Evolutionary conservation across 2,113 vertebrate species (phyloP), one percentile per base, ranked within the genome.

Genomic region (Antennarius striatus): DNA sequence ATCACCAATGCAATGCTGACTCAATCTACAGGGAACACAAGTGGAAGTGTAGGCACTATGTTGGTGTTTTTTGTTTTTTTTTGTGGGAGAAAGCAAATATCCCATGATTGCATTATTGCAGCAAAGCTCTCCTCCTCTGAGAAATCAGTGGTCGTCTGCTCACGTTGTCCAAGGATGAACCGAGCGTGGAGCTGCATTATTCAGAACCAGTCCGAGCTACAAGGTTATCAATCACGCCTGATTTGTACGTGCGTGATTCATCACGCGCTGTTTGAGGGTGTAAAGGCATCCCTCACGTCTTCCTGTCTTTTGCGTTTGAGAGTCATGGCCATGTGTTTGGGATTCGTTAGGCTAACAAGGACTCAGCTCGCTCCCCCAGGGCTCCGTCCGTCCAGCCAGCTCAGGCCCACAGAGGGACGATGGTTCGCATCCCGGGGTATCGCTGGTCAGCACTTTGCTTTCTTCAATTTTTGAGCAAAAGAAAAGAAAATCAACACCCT

Each of bases 301-400:
- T 60, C 46, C 69, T 56, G 43, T 60, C 66, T 59, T 56, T 6
- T 1, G 55, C 9, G 30, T 66, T 40, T 81, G 82, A 85, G 81
- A 75, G 86, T 83, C 77, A 69, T 0, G 29, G 46, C 69, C 61
- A 75, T 71, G 73, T 79, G 59, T 52, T 4, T 63, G 64, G 43
- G 71, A 56, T 62, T 82, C 6, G 46, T 86, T 84, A 75, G 61
- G 6, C 77, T 83, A 83, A 85, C 82, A 79, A 83, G 82, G 55
- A 3, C 42, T 68, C 74, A 50, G 69, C 75, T 58, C 2, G 0
- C 53, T 58, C 73, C 50, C 62, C 17, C 22, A 10, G 63, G 68
- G 75, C 10, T 68, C 55, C 14, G 51, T 67, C 75, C 48, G 4
- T 63, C 67, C 59, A 59, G 51, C 43, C n/a, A 49, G 32, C 71